Evolutionary conservation across 2,888 invertebrate genomes (phyloP), one percentile per base, ranked within the genome.

Genomic region (Sphinx pinastri): DNA sequence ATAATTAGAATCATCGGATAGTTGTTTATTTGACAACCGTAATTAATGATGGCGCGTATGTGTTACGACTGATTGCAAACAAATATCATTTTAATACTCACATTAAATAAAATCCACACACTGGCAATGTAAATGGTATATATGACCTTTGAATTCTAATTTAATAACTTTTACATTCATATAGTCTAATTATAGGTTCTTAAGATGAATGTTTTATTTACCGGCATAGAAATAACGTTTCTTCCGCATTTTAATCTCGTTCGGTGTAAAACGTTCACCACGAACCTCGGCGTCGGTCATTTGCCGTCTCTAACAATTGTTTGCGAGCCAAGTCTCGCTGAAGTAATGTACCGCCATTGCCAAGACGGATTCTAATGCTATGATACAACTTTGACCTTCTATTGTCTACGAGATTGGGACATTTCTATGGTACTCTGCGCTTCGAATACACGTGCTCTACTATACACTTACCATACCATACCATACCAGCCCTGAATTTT

Each of bases 361-460:
- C 92, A 92, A 92, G 80, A 85, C 88, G 83, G 88, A 90, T 91
- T 89, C 89, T 92, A 90, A 86, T 84, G 86, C 84, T 86, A 86
- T 88, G 90, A 91, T 87, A 91, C 88, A 88, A 81, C 85, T 75
- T 70, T 83, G 90, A 90, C 92, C 92, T 92, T 91, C 92, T 87
- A 88, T 90, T 91, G 90, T 92, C 88, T 92, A 81, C 82, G 74
- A 79, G 80, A 82, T 78, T 84, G 79, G 82, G 85, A 82, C 84
- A 84, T 86, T 87, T 87, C 85, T 45, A 67, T 66, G 66, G 51
- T 57, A 55, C 31, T 14, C n/a, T 54, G 38, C 47, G 19, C 19
- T 47, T 47, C 16, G 49, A 49, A 6, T 19, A 47, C 63, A 49
- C 19, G 47, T 63, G 47, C 49, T 49, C 47, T 19, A 63, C 6